Evolutionary conservation across 2,888 invertebrate genomes (phyloP), one percentile per base, ranked within the genome.

Genomic region (Abrostola triplasia): DNA sequence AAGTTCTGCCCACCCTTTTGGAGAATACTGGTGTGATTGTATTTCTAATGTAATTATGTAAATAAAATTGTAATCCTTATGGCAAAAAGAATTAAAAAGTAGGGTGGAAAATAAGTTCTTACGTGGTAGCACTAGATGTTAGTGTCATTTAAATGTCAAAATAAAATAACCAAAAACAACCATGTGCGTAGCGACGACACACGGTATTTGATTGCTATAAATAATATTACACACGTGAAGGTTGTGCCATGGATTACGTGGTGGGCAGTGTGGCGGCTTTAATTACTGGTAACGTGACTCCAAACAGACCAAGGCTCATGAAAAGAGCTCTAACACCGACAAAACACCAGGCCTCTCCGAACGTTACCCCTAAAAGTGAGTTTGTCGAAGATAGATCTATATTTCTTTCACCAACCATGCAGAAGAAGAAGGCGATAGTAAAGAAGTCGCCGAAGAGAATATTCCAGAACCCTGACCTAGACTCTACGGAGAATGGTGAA

Each of bases 261-360:
- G 87, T 96, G 44, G 96, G 96, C 62, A 95, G 95, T 83, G 90
- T 96, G 63, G 95, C 96, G 64, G 96, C 95, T 69, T 85, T 96
- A 75, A 92, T 96, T 82, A 93, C 95, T 13, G 96, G 96, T 52
- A 92, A 94, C 67, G 94, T 94, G 42, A 95, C 95, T 1, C 95
- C 95, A 7, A 95, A 94, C 73, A 92, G 96, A 36, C 93, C 94
- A 0, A 95, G 92, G 84, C 84, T 94, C 9, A 56, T 87, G 0
- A 89, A 88, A 71, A 89, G 87, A 76, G 92, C 94, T 0, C 61
- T 91, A 64, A 95, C 95, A 52, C 95, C 95, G 0, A 91, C 87
- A 41, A 94, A 94, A 89, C 93, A 93, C 56, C 91, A 90, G 67
- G 84, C 85, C 8, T 94, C 94, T 0, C 92, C 93, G 0, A 91